Percentiles rank a stretch among this genome's conserved stretches.
Conservation (phyloP, 2,797 vertebrate genomes). For the Sebastes hubbsi region DNA sequence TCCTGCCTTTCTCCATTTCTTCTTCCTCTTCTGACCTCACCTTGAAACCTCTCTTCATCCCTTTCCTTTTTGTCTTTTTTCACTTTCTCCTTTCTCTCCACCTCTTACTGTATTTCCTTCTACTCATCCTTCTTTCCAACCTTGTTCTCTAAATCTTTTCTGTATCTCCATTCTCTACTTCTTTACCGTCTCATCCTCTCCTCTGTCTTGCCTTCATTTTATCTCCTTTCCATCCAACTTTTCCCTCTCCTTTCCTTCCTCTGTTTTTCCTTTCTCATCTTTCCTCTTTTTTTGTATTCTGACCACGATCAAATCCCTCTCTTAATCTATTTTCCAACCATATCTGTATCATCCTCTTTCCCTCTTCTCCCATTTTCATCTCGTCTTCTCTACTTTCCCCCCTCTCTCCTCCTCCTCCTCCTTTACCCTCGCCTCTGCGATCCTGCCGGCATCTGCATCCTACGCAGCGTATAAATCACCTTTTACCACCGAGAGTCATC, state of each 20-base stretch:
- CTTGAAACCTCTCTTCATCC: not conserved
- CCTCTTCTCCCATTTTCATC: not conserved
- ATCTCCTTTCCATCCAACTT: not conserved
- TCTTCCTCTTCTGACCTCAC: not conserved
- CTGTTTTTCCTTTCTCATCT: not conserved
- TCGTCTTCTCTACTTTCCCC: not conserved
- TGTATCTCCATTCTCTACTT: not conserved
- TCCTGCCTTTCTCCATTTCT: not conserved
- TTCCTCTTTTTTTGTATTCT: not conserved
- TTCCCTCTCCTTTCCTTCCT: not conserved
- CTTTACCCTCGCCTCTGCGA: constrained; percentile 29
- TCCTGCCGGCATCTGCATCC: constrained; percentile 57
- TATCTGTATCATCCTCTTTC: constrained; percentile 13
- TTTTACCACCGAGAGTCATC: constrained; percentile 51
- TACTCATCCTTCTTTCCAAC: not conserved
- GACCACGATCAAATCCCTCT: not conserved
- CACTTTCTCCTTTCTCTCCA: not conserved
- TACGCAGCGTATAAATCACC: constrained; percentile 72
- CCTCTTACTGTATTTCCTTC: not conserved
- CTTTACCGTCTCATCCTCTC: not conserved
- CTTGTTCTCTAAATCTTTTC: not conserved
- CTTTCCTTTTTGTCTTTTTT: not conserved
- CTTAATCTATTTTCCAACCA: not conserved
- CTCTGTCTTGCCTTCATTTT: not conserved
- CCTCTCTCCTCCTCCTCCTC: not conserved